Conservation (phyloP, 2,797 vertebrate genomes). For the Agapornis canus region DNA sequence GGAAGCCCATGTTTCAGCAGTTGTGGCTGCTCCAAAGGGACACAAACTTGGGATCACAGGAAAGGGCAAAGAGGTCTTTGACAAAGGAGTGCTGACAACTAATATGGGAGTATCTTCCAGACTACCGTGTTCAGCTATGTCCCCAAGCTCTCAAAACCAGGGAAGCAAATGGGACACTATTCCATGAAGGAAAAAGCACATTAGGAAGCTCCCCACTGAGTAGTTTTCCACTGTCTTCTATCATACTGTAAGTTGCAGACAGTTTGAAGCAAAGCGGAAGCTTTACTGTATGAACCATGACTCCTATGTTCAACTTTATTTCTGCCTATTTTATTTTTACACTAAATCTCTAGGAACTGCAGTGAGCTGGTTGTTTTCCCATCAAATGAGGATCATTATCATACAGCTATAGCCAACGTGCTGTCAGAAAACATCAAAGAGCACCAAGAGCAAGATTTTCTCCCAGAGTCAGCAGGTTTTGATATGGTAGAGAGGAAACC, state of each 20-base stretch:
- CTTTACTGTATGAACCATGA: neutral
- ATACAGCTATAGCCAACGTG: neutral
- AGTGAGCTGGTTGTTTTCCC: neutral
- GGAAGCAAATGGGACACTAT: neutral
- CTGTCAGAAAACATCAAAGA: neutral
- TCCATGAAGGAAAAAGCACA: neutral
- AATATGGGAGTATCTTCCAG: neutral
- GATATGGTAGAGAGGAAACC: neutral
- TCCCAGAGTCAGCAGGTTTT: neutral
- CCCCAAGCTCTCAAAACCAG: neutral
- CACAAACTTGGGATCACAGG: neutral
- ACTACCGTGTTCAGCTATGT: neutral
- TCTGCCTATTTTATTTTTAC: neutral
- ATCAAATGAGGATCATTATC: neutral
- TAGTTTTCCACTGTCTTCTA: neutral
- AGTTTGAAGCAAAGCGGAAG: neutral
- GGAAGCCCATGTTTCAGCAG: neutral
- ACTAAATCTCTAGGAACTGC: neutral
- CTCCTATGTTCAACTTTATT: neutral
- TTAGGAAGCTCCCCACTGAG: neutral
- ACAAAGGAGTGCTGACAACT: neutral
- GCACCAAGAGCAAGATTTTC: neutral
- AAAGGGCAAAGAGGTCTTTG: neutral
- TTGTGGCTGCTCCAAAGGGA: neutral
- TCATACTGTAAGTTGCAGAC: neutral